These are phyloP conservation scores for Sebastes matsubarae DNA, from an alignment of 2,797 vertebrate genomes.

Conservation along the genomic window DNA sequence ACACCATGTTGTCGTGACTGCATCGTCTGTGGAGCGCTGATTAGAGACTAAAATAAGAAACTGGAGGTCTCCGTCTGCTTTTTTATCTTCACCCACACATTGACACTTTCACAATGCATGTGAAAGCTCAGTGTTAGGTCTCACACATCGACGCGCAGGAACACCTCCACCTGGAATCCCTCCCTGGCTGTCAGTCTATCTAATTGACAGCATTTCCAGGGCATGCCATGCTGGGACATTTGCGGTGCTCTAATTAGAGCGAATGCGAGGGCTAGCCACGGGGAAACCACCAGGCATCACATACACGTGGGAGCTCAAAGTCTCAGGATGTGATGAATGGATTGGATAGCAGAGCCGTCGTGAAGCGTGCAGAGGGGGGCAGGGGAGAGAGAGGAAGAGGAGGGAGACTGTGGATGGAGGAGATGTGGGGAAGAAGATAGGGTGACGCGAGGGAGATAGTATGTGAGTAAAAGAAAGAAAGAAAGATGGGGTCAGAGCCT, in stretches of 20 bases:
- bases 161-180: slow-evolving; percentile 38
- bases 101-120: slow-evolving; percentile 37
- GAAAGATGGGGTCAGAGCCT: slow-evolving; percentile 6
- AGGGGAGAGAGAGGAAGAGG: background rate
- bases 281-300: slow-evolving; percentile 47
- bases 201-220: slow-evolving; percentile 71
- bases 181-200: slow-evolving; percentile 36
- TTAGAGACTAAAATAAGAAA: slow-evolving; percentile 52
- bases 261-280: slow-evolving; percentile 47
- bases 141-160: background rate
- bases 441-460: background rate
- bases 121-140: slow-evolving; percentile 2
- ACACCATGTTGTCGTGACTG: slow-evolving; percentile 47
- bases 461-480: slow-evolving; percentile 1
- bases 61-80: background rate
- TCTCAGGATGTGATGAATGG: slow-evolving; percentile 25
- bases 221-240: slow-evolving; percentile 44
- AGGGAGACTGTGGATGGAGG: background rate
- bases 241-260: slow-evolving; percentile 67
- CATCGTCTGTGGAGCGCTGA: slow-evolving; percentile 46
- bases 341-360: background rate
- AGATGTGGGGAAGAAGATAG: background rate
- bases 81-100: slow-evolving; percentile 51
- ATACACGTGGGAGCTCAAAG: slow-evolving; percentile 29
- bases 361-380: background rate